Evolutionary conservation across 2,888 invertebrate species (phyloP).

Genomic region (Cephus nigrinus): DNA sequence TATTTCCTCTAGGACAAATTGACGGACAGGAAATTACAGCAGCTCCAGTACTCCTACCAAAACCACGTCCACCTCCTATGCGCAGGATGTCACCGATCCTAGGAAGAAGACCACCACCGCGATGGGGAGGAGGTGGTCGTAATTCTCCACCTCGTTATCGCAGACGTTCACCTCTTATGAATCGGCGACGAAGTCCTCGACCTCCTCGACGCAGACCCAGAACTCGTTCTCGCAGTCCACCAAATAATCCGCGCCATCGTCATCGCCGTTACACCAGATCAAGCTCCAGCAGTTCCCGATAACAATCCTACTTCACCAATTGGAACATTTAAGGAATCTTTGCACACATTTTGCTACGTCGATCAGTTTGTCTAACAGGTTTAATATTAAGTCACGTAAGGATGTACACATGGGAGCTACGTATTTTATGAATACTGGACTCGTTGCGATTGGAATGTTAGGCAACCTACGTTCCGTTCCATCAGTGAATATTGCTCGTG

Average conservation of each 20-base stretch:
- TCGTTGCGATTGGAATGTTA: neutral
- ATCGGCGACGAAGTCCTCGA: conserved; percentile 70
- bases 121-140: conserved; percentile 69
- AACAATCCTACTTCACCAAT: conserved; percentile 28
- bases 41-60: conserved; percentile 89
- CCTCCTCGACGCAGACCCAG: conserved; percentile 73
- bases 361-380: neutral
- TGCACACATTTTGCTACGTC: neutral
- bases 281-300: conserved; percentile 81
- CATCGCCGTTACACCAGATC: conserved; percentile 79
- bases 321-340: conserved; percentile 7
- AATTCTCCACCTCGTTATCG: conserved; percentile 65
- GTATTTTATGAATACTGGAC: neutral
- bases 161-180: conserved; percentile 64
- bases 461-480: neutral
- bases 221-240: conserved; percentile 70
- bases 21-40: conserved; percentile 96
- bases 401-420: neutral
- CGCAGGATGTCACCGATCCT: conserved; percentile 60
- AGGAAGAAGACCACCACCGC: conserved; percentile 69
- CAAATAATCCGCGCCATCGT: conserved; percentile 67
- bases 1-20: conserved; percentile 78
- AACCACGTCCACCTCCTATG: conserved; percentile 73
- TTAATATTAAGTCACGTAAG: neutral
- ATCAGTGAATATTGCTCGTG: conserved; percentile 19